These are phyloP conservation scores for Gobiocypris rarus DNA, from an alignment of 2,113 vertebrate genomes.

Conservation along the genomic window DNA sequence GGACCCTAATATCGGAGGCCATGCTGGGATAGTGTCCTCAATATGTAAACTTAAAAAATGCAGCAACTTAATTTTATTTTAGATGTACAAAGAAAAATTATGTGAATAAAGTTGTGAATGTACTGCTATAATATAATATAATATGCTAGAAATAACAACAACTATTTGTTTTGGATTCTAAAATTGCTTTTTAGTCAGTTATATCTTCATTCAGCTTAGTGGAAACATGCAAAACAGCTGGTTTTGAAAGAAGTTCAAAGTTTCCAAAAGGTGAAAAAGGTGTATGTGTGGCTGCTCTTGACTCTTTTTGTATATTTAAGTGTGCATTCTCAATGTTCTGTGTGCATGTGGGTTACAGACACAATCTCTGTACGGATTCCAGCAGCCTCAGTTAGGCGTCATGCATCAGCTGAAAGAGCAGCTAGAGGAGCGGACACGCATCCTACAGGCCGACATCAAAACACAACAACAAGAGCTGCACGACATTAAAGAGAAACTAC, in stretches of 20 bases:
- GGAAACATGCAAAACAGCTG: background rate
- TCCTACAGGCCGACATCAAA: slow-evolving; percentile 86
- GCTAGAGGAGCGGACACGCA: slow-evolving; percentile 83
- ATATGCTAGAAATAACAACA: too few relatives aligned
- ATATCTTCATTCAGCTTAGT: background rate
- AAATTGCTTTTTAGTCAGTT: background rate
- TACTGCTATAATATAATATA: too few relatives aligned
- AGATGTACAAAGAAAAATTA: background rate
- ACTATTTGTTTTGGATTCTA: background rate
- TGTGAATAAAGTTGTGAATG: background rate
- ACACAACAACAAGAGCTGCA: slow-evolving; percentile 84
- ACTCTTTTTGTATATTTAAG: background rate
- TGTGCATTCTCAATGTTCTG: background rate
- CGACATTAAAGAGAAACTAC: slow-evolving; percentile 86
- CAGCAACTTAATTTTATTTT: background rate
- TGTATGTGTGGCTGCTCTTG: background rate
- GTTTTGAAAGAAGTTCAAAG: background rate
- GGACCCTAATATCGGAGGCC: background rate
- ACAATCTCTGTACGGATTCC: slow-evolving; percentile 54
- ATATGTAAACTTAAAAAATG: background rate
- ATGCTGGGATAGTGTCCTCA: background rate
- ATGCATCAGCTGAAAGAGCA: slow-evolving; percentile 88
- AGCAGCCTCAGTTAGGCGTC: slow-evolving; percentile 79
- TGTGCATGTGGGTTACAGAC: slow-evolving; percentile 19
- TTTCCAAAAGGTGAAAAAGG: background rate